A percentile compares a stretch with the other conserved stretches of the same genome.
These are phyloP conservation scores for Sarcophaga subvicina DNA, from an alignment of 2,888 invertebrate genomes.

Conservation along the genomic window DNA sequence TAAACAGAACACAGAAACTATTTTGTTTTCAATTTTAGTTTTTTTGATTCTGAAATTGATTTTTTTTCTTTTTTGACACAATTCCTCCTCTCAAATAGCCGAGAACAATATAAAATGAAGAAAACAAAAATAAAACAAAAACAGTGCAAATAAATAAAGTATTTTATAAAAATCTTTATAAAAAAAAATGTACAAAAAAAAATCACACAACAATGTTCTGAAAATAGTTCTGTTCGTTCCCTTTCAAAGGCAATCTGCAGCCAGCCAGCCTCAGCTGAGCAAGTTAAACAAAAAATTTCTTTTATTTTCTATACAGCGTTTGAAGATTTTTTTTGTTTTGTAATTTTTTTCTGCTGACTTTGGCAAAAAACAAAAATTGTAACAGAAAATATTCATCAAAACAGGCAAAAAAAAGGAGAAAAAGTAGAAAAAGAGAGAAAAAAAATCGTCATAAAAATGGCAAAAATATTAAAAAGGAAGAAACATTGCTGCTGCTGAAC, in stretches of 20 bases:
- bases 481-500: constrained; percentile 17
- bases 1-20: constrained; percentile 50
- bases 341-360: constrained; percentile 44
- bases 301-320: neutral
- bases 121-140: neutral
- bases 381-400: constrained; percentile 14
- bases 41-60: neutral
- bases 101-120: neutral
- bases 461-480: constrained; percentile 2
- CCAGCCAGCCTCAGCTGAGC: constrained; percentile 19
- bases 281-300: constrained; percentile 10
- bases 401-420: no score
- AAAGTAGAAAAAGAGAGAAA: neutral
- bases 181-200: neutral
- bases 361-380: constrained; percentile 35
- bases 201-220: constrained; percentile 35
- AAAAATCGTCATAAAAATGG: constrained; percentile 15
- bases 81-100: constrained; percentile 41
- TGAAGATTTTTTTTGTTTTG: no score
- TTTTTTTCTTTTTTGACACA: constrained; percentile 43
- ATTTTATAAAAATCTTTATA: constrained; percentile 32
- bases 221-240: constrained; percentile 17
- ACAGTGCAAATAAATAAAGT: constrained; percentile 27
- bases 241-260: constrained; percentile 31
- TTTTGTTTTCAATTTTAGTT: constrained; percentile 49